Base-by-base conservation (phyloP, 2,888 invertebrate genomes). In the Eustalomyia histrio region DNA sequence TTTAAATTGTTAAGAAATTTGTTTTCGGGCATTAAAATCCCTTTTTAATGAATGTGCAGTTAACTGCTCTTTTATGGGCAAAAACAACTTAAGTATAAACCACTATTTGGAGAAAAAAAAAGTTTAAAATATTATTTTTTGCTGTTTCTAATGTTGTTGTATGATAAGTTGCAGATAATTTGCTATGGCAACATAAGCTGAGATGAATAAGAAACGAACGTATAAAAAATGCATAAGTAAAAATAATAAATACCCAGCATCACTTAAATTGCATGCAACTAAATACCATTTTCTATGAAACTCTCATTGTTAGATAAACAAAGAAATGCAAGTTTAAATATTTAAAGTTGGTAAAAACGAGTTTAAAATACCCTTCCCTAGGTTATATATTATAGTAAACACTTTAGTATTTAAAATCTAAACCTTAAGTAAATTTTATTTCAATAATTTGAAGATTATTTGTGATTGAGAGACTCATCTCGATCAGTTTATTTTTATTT, bases 111-210 rank as follows among this genome's bases (percentile, higher is more conserved):
- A 65, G 39, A 58, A 64, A 39, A n/a, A 17, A 39, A 29, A 24
- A 69, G 9, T 24, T 52, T 61, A 52, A 6, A 71, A 61, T 6
- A 47, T 55, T 57, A 7, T 24, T 6, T 69, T 55, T 57, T 50
- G 53, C 50, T 67, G 72, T 67, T 63, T 67, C 61, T 33, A 67
- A 72, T 67, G 78, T 61, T 78, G 29, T 29, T 72, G 73, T 72
- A 67, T 72, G 72, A 72, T 58, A 61, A 78, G 72, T 21, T 72
- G 72, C 21, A 50, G 60, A 78, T 78, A 78, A 61, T 78, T 73
- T 72, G 53, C 35, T 35, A 61, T 78, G 78, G 61, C 50, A 78
- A 60, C 78, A 72, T 73, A 72, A 78, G 61, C 72, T 73, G 61
- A 53, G 29, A 21, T 67, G 10, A 39, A 39, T 17, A 24, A 39